These are phyloP conservation scores for Cephalopterus ornatus DNA, from an alignment of 2,113 vertebrate genomes.

Conservation along the genomic window DNA sequence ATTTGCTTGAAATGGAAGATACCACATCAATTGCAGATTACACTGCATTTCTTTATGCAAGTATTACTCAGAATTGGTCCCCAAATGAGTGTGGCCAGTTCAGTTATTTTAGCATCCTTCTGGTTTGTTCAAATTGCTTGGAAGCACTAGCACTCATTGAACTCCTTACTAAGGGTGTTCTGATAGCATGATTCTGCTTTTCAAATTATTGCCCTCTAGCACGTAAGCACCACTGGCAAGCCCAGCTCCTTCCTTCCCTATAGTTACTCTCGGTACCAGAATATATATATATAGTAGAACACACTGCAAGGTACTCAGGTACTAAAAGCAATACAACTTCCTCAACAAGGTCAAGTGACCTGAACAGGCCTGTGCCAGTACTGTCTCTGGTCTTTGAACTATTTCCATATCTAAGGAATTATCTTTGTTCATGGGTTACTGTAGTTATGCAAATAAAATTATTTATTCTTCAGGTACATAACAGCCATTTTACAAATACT, in stretches of 20 bases:
- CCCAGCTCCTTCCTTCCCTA: not conserved
- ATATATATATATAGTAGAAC: not conserved
- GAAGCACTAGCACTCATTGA: accelerated
- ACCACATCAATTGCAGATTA: not conserved
- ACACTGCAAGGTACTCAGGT: not conserved
- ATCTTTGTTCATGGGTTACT: not conserved
- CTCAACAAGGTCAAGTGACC: not conserved
- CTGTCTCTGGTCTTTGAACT: not conserved
- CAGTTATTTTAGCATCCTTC: not conserved
- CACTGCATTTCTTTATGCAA: not conserved
- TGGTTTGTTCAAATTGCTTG: not conserved
- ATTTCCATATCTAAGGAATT: not conserved
- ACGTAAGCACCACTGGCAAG: not conserved
- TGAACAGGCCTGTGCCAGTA: not conserved
- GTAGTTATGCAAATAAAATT: not conserved
- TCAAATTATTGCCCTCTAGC: not conserved
- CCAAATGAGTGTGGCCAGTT: not conserved
- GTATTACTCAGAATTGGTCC: not conserved
- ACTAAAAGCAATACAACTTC: not conserved
- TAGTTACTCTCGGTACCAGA: not conserved
- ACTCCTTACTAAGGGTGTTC: not conserved
- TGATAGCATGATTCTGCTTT: not conserved
- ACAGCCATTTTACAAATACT: not conserved
- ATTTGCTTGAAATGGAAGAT: not conserved
- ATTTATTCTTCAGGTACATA: not conserved